Conservation (phyloP, 2,797 vertebrate species). For the Percopsis omiscomaycus region DNA sequence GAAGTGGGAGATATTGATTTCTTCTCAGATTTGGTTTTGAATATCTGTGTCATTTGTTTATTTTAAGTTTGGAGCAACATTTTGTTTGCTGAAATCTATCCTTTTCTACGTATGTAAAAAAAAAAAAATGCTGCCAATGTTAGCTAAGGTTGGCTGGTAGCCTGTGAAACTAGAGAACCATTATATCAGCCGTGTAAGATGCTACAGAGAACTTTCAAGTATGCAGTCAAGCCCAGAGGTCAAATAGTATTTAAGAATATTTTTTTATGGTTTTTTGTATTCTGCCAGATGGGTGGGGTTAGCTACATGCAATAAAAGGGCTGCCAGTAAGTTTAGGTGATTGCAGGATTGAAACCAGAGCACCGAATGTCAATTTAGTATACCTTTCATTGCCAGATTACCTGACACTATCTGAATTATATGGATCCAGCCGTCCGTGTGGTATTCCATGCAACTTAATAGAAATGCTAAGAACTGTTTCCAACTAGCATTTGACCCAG, state of each 20-base stretch:
- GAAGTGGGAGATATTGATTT: constrained; percentile 65
- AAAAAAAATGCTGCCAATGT: too few relatives aligned
- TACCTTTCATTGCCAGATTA: constrained; percentile 3
- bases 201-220: constrained; percentile 56
- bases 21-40: constrained; percentile 70
- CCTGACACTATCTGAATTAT: background rate
- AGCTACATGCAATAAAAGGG: constrained; percentile 12
- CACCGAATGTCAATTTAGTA: background rate
- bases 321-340: background rate
- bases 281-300: constrained; percentile 14
- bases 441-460: background rate
- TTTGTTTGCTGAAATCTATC: too few relatives aligned
- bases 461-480: constrained; percentile 11
- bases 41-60: constrained; percentile 53
- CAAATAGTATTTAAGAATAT: constrained; percentile 41
- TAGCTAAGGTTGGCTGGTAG: background rate
- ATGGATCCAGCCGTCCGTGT: background rate
- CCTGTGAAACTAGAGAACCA: constrained; percentile 42
- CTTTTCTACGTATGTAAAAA: too few relatives aligned
- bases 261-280: constrained; percentile 24
- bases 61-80: constrained; percentile 30
- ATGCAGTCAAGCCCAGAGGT: constrained; percentile 20
- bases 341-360: background rate
- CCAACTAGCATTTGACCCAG: constrained; percentile 19
- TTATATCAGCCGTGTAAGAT: constrained; percentile 46